Percentiles rank a stretch among this genome's conserved stretches.
Evolutionary conservation across 2,797 vertebrate species (phyloP).

Genomic region (Galaxias olidus): DNA sequence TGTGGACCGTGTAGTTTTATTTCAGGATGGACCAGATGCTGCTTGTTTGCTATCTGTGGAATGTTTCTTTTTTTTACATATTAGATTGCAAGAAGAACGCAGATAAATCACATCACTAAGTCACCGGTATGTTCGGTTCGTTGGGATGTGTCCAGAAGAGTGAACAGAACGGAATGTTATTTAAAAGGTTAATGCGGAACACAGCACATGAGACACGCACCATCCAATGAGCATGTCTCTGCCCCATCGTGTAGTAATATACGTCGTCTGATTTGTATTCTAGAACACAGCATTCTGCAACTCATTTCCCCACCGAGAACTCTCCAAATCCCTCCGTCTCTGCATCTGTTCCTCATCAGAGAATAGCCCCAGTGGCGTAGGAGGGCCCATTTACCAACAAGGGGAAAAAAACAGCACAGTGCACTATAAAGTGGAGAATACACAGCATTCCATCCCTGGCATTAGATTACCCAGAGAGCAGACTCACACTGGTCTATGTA

Average conservation of each 20-base stretch:
- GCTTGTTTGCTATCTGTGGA: slow-evolving; percentile 1
- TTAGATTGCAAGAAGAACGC: too few relatives aligned
- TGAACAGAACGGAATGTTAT: too few relatives aligned
- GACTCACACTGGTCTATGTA: not conserved
- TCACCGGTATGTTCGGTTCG: too few relatives aligned
- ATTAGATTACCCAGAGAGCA: slow-evolving; percentile 6
- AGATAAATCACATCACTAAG: too few relatives aligned
- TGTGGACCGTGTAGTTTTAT: not conserved
- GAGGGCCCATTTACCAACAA: slow-evolving; percentile 29
- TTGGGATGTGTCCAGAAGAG: too few relatives aligned
- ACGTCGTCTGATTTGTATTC: slow-evolving; percentile 11
- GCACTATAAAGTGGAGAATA: slow-evolving; percentile 22
- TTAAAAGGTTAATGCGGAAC: too few relatives aligned
- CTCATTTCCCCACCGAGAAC: slow-evolving; percentile 46
- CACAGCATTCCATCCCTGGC: slow-evolving; percentile 17
- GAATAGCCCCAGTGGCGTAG: slow-evolving; percentile 36
- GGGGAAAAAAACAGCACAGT: slow-evolving; percentile 10
- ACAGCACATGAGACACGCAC: too few relatives aligned
- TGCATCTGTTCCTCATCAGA: slow-evolving; percentile 64
- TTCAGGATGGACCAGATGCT: not conserved
- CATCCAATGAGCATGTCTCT: too few relatives aligned
- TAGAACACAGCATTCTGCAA: slow-evolving; percentile 26
- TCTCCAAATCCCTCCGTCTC: slow-evolving; percentile 4
- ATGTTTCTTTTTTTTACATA: too few relatives aligned
- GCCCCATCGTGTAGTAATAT: too few relatives aligned